Conservation (phyloP, 2,113 vertebrate genomes). For the Scomber scombrus region DNA sequence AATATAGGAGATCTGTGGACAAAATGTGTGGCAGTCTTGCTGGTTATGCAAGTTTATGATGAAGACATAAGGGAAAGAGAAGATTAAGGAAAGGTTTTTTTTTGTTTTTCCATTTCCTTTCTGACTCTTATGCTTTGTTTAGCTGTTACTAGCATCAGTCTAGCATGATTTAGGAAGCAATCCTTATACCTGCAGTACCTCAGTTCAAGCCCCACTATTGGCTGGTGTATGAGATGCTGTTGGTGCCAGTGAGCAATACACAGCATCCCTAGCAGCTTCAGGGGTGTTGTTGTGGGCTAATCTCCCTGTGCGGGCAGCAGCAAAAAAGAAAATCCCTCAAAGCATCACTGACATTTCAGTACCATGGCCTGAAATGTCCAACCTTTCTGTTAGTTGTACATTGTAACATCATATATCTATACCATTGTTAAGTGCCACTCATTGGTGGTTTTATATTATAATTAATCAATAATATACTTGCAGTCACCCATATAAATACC, state of each 20-base stretch:
- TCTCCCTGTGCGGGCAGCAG: conserved; percentile 63
- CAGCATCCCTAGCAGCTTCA: conserved; percentile 42
- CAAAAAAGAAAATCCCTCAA: conserved; percentile 61
- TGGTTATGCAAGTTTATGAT: conserved; percentile 55
- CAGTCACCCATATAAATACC: background rate
- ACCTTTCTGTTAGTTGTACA: background rate
- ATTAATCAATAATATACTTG: conserved; percentile 16
- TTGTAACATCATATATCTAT: background rate
- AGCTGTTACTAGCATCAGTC: conserved; percentile 15
- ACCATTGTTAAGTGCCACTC: background rate
- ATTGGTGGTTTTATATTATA: conserved; percentile 1
- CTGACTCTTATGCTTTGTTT: conserved; percentile 5
- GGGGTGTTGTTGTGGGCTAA: conserved; percentile 49
- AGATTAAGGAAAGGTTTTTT: conserved; percentile 40
- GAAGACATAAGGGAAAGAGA: conserved; percentile 32
- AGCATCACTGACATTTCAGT: conserved; percentile 51
- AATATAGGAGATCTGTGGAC: conserved; percentile 21
- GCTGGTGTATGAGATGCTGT: conserved; percentile 17
- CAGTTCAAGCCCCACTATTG: conserved; percentile 53
- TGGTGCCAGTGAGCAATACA: conserved; percentile 57
- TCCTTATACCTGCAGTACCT: conserved; percentile 40
- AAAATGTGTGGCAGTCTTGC: conserved; percentile 28
- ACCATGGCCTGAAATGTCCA: conserved; percentile 28
- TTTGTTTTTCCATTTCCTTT: conserved; percentile 19
- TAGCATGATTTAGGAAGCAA: conserved; percentile 24